Base-by-base conservation (phyloP, 1,140 invertebrate genomes). In the Drosophila melanica region DNA sequence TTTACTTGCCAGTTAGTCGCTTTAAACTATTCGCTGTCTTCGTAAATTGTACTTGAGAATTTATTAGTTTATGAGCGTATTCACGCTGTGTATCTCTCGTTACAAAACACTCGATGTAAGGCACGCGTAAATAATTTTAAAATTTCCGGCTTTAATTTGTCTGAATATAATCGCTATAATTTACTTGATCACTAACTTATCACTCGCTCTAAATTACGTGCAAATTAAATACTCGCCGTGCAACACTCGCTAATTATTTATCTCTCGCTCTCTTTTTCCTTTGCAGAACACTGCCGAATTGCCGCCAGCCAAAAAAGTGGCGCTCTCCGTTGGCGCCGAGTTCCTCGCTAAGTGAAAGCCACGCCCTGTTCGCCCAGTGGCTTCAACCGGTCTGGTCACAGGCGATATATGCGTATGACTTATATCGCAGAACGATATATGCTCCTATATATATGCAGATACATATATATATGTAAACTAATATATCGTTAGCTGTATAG, bases 271-370 rank as follows among this genome's bases (percentile, higher is more conserved):
- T 42, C 33, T 3, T 10, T 71, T 8, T 39, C 10, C 4, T 41
- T 18, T 11, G 11, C 51, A 85, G 81, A 66, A 44, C 55, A 53
- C 47, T 41, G 73, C 58, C 54, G 73, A 87, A 30, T 57, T 79
- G 67, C 80, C 84, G 39, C 66, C 84, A 42, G 60, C 74, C 57
- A 89, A 89, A 62, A 84, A 89, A 30, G 23, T 89, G 1, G 77
- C 77, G 10, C 57, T 89, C n/a, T 47, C 57, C 59, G 53, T 54
- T 8, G 58, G 59, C 63, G 48, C 41, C 33, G 79, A 82, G 35
- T 53, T 76, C 27, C 48, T 67, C 33, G 80, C 59, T 5, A 82
- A 82, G 50, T 82, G 54, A 68, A 48, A 42, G 30, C 4, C 37
- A 16, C 44, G 20, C 10, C 14, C 42, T 0, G 7, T 30, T 18